Evolutionary conservation across 2,888 invertebrate genomes (phyloP), one percentile per base, ranked within the genome.

Genomic region (Schizaphis graminum): DNA sequence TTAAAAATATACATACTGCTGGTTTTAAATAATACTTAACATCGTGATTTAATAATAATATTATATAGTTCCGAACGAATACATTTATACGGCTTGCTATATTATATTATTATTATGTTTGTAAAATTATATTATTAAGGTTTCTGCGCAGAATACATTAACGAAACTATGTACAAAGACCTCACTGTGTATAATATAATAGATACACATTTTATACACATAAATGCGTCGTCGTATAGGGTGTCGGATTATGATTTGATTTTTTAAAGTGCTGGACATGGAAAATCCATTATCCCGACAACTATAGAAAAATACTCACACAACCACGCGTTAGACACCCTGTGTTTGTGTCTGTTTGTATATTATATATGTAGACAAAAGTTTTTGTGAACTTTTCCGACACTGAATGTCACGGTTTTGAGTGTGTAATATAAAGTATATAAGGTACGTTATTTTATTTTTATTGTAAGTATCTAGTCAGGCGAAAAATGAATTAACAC

Each of bases 401-500:
- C 85, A n/a, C 56, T 28, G 91, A 49, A 35, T 47, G 92, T 91
- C 91, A 47, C 86, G 91, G 91, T 87, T 61, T 13, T 1, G 61
- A 47, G 57, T 49, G 35, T 41, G 41, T 85, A 21, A 24, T 88
- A 56, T 41, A 89, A 67, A 67, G 57, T 41, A 44, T 56, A 89
- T 41, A 57, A 35, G n/a, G 53, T 87, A 49, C 28, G 11, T 24
- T 56, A 56, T n/a, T 67, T 35, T 67, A 35, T 67, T 67, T 67
- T 67, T 67, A 67, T 84, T 91, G 53, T 91, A 85, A 84, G 91
- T 56, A 41, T 44, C 91, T 56, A 85, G 41, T 91, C 90, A 77
- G 91, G 53, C 91, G 91, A 91, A 91, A 91, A 91, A 91, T 44
- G 49, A 77, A 85, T 85, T 56, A 85, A 91, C 91, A 84, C 91